Conservation (phyloP, 2,113 vertebrate genomes). For the Oxyruncus cristatus region DNA sequence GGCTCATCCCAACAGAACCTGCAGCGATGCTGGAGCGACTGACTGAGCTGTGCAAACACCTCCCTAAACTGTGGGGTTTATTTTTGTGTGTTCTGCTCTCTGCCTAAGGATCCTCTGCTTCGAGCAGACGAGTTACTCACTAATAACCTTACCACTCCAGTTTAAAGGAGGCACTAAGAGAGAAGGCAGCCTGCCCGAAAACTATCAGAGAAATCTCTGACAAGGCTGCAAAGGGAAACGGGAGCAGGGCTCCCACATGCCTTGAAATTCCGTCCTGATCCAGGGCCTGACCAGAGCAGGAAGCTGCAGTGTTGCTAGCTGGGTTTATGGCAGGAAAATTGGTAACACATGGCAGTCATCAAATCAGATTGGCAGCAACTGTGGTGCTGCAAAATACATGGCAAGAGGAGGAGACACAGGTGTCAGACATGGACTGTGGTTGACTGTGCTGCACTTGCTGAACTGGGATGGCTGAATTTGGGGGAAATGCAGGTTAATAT, state of each 20-base stretch:
- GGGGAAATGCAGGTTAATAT: not conserved
- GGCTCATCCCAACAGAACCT: not conserved
- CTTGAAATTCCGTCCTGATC: not conserved
- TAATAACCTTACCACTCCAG: accelerated
- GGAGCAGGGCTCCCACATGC: not conserved
- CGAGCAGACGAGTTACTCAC: not conserved
- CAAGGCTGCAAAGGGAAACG: accelerated
- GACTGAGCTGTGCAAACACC: accelerated
- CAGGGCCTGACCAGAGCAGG: not conserved
- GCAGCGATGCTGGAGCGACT: not conserved
- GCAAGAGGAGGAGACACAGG: not conserved
- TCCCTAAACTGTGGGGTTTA: accelerated
- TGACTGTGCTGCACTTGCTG: not conserved
- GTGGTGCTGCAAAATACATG: not conserved
- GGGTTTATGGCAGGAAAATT: not conserved
- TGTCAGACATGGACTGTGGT: not conserved
- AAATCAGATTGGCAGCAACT: not conserved
- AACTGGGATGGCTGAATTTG: not conserved
- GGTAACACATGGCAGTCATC: not conserved
- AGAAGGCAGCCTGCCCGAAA: not conserved
- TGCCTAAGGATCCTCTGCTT: not conserved
- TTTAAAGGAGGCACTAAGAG: not conserved
- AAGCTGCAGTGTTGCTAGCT: not conserved
- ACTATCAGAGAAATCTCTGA: not conserved
- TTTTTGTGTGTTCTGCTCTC: not conserved